Conservation (phyloP, 2,888 invertebrate genomes). For the Eilema depressum region DNA sequence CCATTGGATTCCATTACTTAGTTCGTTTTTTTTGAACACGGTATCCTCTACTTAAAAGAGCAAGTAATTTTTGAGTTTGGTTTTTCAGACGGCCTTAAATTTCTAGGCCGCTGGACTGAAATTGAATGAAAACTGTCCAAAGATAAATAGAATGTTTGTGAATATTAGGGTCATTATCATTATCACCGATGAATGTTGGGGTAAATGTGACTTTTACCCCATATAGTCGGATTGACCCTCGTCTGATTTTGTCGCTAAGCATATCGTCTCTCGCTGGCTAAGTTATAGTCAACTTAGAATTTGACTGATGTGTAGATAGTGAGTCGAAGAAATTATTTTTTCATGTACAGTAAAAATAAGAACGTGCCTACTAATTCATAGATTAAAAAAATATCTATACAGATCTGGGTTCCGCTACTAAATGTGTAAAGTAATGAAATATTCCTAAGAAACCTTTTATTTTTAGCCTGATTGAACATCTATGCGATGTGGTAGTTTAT, state of each 20-base stretch:
- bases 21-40: background rate
- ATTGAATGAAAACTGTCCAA: background rate
- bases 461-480: background rate
- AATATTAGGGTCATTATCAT: background rate
- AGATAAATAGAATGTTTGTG: too few relatives aligned
- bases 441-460: background rate
- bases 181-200: background rate
- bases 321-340: constrained; percentile 55
- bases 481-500: too few relatives aligned
- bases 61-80: background rate
- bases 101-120: background rate
- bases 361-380: constrained; percentile 56
- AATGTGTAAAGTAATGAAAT: constrained; percentile 17
- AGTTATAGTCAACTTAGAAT: constrained; percentile 38
- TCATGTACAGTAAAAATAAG: constrained; percentile 66
- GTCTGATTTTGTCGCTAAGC: background rate
- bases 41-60: background rate
- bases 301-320: constrained; percentile 66
- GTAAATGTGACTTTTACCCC: background rate
- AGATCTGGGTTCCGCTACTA: constrained; percentile 23
- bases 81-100: background rate
- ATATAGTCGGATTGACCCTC: background rate
- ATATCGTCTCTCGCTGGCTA: constrained; percentile 11
- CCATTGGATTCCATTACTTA: background rate
- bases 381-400: constrained; percentile 29